These are phyloP conservation scores for Meteorus sp. DNA, from an alignment of 1,140 invertebrate species.

Conservation along the genomic window DNA sequence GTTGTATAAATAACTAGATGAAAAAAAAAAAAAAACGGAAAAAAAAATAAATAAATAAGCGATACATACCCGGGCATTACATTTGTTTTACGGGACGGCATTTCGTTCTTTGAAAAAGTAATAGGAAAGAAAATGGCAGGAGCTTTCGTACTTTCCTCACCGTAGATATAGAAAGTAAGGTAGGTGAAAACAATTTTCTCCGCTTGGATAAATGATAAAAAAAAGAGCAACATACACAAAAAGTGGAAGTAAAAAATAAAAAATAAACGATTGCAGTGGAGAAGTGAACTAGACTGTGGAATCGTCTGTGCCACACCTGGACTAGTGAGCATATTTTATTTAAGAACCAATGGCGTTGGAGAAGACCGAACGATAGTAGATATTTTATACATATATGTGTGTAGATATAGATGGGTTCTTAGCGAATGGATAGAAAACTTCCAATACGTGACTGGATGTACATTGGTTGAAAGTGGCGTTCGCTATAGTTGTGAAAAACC, in stretches of 20 bases:
- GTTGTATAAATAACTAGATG: neutral
- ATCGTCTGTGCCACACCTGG: slow-evolving; percentile 6
- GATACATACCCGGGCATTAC: neutral
- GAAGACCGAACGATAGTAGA: neutral
- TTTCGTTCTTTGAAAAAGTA: slow-evolving; percentile 19
- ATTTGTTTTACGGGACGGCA: slow-evolving; percentile 19
- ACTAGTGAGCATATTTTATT: slow-evolving; percentile 19
- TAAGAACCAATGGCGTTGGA: neutral
- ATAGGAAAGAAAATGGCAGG: slow-evolving; percentile 2
- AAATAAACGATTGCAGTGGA: neutral
- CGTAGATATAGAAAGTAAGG: neutral
- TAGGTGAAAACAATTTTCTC: slow-evolving; percentile 17
- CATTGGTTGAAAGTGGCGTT: neutral
- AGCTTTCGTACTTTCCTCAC: neutral
- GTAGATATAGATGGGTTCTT: neutral
- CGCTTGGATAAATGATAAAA: slow-evolving; percentile 13
- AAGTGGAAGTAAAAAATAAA: neutral
- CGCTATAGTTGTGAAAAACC: neutral
- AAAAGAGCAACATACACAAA: neutral
- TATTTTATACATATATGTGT: neutral
- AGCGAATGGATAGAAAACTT: neutral
- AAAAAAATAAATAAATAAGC: neutral
- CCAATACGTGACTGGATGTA: slow-evolving; percentile 20
- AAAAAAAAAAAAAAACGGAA: slow-evolving; percentile 5
- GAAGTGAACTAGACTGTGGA: neutral